Percentiles rank a stretch among this genome's conserved stretches.
Conservation (phyloP, 2,113 vertebrate species). For the Potamarius usumacintae region DNA sequence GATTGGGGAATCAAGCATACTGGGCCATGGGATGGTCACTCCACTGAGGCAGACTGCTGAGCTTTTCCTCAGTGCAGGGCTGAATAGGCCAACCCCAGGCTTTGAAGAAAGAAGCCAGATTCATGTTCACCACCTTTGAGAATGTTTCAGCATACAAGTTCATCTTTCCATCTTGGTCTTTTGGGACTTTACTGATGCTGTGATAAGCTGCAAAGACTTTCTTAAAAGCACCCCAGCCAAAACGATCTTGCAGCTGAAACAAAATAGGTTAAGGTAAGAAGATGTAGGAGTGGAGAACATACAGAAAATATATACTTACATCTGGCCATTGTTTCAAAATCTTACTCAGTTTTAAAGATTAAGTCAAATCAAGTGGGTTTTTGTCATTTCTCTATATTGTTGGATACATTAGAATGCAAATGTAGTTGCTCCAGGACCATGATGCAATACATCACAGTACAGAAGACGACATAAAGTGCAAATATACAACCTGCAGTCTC, state of each 20-base stretch:
- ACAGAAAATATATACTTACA: neutral
- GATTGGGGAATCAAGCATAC: neutral
- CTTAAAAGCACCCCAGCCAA: slow-evolving; percentile 79
- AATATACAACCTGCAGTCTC: too few species aligned
- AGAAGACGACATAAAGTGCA: too few species aligned
- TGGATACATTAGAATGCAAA: too few species aligned
- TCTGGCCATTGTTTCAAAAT: neutral
- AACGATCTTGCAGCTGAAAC: slow-evolving; percentile 76
- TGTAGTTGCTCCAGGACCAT: too few species aligned
- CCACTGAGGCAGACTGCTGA: slow-evolving; percentile 72
- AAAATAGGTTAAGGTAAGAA: neutral
- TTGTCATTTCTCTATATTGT: too few species aligned
- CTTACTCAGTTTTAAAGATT: neutral
- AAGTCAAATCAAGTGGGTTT: too few species aligned
- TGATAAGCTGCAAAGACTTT: slow-evolving; percentile 76
- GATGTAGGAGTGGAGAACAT: neutral
- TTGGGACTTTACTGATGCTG: slow-evolving; percentile 59
- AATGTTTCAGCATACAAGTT: slow-evolving; percentile 79
- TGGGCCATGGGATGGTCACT: slow-evolving; percentile 72
- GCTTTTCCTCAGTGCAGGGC: slow-evolving; percentile 58
- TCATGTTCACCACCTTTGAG: slow-evolving; percentile 69
- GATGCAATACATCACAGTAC: too few species aligned
- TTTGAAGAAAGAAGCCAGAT: slow-evolving; percentile 76
- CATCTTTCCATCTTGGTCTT: slow-evolving; percentile 72
- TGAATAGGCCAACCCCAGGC: slow-evolving; percentile 80